These are phyloP conservation scores for Coleophora deauratella DNA, from an alignment of 2,888 invertebrate genomes.

Conservation along the genomic window DNA sequence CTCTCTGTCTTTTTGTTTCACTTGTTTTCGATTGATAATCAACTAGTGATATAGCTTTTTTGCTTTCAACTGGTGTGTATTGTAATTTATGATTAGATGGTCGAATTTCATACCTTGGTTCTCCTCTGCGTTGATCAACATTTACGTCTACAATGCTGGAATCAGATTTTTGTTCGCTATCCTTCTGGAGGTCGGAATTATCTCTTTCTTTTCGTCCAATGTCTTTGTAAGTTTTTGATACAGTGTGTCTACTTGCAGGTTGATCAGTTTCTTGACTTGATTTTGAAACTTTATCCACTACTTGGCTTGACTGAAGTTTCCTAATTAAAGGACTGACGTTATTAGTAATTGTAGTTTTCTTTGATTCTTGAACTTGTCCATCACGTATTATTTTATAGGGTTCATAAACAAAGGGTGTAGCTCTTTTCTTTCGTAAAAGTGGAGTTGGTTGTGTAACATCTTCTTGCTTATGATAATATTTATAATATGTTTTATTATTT, in stretches of 20 bases:
- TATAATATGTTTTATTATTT: conserved; percentile 24
- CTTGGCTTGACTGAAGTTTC: conserved; percentile 53
- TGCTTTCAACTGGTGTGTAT: conserved; percentile 49
- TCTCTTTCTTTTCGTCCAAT: conserved; percentile 51
- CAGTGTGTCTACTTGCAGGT: conserved; percentile 34
- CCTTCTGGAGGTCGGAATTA: conserved; percentile 18
- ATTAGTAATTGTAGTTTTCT: conserved; percentile 50
- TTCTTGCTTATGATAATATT: conserved; percentile 29
- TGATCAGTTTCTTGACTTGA: conserved; percentile 34
- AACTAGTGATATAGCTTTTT: conserved; percentile 40
- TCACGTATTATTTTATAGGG: conserved; percentile 66
- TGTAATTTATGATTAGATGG: conserved; percentile 45
- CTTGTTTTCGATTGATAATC: conserved; percentile 38
- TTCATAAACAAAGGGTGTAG: conserved; percentile 55
- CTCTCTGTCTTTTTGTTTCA: conserved; percentile 11
- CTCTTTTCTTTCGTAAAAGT: conserved; percentile 37
- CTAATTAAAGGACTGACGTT: conserved; percentile 61
- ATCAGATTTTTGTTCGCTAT: conserved; percentile 22
- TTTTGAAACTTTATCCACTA: conserved; percentile 44
- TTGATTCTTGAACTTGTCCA: conserved; percentile 48
- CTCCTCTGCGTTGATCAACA: conserved; percentile 48
- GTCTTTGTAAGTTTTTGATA: conserved; percentile 42
- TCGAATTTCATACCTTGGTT: conserved; percentile 57
- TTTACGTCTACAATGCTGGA: conserved; percentile 45
- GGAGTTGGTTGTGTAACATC: conserved; percentile 24